These are phyloP conservation scores for Plecotus auritus DNA, from an alignment of 2,113 vertebrate species.

Conservation along the genomic window DNA sequence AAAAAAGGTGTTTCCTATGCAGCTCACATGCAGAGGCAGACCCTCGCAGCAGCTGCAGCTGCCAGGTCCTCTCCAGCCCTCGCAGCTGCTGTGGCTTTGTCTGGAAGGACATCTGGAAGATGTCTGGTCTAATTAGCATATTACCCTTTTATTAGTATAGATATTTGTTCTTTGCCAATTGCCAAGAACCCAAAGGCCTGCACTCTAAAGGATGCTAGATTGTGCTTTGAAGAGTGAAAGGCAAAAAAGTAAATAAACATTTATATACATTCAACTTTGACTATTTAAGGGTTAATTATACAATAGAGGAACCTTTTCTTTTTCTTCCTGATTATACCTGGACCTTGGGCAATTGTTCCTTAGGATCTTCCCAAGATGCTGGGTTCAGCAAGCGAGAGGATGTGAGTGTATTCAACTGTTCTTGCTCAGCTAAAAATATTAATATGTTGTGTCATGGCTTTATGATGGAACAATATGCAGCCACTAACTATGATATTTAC, in stretches of 20 bases:
- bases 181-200: background rate
- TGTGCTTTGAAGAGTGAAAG: constrained; percentile 2
- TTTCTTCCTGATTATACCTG: constrained; percentile 15
- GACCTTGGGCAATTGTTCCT: background rate
- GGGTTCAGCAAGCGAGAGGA: background rate
- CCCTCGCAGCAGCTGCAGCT: no score
- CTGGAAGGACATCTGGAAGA: no score
- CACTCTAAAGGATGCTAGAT: background rate
- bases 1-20: no score
- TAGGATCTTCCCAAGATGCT: background rate
- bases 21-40: no score
- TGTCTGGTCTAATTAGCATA: no score
- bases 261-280: background rate
- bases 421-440: background rate
- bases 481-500: background rate
- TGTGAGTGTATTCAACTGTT: background rate
- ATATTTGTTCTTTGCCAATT: background rate
- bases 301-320: background rate
- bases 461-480: background rate
- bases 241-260: background rate
- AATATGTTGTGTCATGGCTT: background rate
- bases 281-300: background rate
- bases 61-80: no score
- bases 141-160: no score
- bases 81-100: no score